Evolutionary conservation across 2,113 vertebrate species (phyloP), one percentile per base, ranked within the genome.

Genomic region (Ochotona curzoniae): DNA sequence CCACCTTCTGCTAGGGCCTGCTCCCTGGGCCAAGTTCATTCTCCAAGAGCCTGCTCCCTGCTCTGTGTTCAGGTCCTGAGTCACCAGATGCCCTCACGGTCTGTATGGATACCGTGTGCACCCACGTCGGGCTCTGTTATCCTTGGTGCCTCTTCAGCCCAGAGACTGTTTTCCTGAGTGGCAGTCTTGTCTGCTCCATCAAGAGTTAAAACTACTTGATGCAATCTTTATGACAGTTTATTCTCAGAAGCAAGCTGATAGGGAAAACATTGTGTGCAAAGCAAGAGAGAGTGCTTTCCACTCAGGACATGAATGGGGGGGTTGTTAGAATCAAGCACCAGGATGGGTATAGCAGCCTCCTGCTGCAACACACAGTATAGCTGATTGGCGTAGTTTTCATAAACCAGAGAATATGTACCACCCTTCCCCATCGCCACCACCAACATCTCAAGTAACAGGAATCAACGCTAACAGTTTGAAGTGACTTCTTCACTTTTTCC

Each of bases 151-250:
- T 54, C 6, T 51, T 75, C 30, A 28, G 2, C 0, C 25, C 30
- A 71, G 13, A 11, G 47, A 97, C 84, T 95, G 95, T 96, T 97
- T 93, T 90, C 95, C 91, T 83, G 3, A 93, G 94, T 89, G 96
- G 96, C 89, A 93, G 87, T 57, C 18, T 14, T 6, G 14, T 83
- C 91, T 91, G 80, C 96, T 96, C 93, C 94, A 90, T 87, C 32
- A 9, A 75, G 93, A 97, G 83, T 97, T 97, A 88, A 96, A 97
- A 96, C 69, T 44, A 6, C 38, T 44, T 44, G 93, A 94, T 71
- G 88, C 83, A 92, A 73, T 92, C 97, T 90, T 97, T 96, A 90
- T 85, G 96, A 91, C 49, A 96, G 30, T 86, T 83, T 95, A 96
- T 96, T 91, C 95, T 54, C 79, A 93, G 71, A 75, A 80, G 54